A percentile compares a stretch with the other conserved stretches of the same genome.
phyloP scores from a whole-genome alignment of 2,888 invertebrate genomes.

The Serrognathus titanus region DNA sequence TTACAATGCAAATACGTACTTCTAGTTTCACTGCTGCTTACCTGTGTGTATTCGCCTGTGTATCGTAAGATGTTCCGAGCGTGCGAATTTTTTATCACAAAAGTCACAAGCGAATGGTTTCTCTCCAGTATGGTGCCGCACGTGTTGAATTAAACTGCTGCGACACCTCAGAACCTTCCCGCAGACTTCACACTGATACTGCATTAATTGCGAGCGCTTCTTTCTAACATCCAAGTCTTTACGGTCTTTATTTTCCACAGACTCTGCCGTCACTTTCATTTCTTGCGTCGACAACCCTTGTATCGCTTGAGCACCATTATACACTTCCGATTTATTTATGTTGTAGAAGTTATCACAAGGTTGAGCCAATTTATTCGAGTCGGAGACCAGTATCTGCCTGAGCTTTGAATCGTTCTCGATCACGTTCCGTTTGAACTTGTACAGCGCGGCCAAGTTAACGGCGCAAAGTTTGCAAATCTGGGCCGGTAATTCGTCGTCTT shows the following conservation, averaged over 20 bases:
- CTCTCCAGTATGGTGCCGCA: conserved; percentile 32
- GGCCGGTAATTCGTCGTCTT: not conserved
- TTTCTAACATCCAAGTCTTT: not conserved
- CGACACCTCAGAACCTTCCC: conserved; percentile 31
- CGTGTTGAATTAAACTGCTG: conserved; percentile 33
- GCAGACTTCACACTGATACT: conserved; percentile 31
- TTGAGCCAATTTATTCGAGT: no score
- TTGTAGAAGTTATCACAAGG: no score
- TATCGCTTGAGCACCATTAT: no score
- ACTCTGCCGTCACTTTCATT: not conserved
- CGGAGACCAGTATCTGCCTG: not conserved
- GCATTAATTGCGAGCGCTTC: not conserved
- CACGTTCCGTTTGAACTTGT: not conserved
- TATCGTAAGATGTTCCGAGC: conserved; percentile 33
- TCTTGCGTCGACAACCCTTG: no score
- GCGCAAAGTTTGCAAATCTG: not conserved
- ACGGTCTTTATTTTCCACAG: not conserved
- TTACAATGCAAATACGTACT: not conserved
- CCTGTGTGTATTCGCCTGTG: conserved; percentile 39
- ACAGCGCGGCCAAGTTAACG: not conserved
- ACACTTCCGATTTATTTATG: no score
- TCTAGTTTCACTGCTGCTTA: not conserved
- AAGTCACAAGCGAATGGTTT: conserved; percentile 33
- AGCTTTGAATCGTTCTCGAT: not conserved
- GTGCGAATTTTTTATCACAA: conserved; percentile 33